Evolutionary conservation across 2,113 vertebrate species (phyloP).

Genomic region (Glaucidium brasilianum): DNA sequence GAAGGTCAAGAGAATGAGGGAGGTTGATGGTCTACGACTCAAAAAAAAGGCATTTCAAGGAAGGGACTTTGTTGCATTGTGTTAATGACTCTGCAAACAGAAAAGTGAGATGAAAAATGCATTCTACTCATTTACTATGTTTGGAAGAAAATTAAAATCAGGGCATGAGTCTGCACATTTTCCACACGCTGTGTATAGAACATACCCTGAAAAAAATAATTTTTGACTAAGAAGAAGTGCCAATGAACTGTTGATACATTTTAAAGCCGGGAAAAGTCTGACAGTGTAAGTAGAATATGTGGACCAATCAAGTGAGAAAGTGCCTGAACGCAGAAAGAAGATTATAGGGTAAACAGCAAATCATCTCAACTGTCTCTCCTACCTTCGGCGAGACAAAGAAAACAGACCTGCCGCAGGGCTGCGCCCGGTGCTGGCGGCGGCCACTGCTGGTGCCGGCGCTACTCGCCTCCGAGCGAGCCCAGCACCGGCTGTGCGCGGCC

Average conservation of each 20-base stretch:
- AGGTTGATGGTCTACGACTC: neutral
- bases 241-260: neutral
- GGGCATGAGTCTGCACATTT: neutral
- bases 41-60: neutral
- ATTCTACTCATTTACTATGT: neutral
- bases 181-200: neutral
- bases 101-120: neutral
- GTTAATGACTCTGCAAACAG: neutral
- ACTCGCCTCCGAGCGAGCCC: neutral
- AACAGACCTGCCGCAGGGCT: neutral
- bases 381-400: neutral
- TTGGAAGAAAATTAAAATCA: neutral
- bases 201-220: fast-evolving
- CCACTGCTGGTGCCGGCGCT: too few species aligned
- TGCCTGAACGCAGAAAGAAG: neutral
- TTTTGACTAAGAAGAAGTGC: neutral
- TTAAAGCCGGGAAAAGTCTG: neutral
- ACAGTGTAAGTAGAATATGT: fast-evolving
- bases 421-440: too few species aligned
- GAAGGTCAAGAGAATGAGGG: neutral
- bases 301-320: neutral
- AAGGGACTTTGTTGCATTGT: neutral
- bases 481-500: neutral
- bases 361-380: neutral
- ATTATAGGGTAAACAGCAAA: neutral